Percentiles rank a stretch among this genome's conserved stretches.
Evolutionary conservation across 2,797 vertebrate genomes (phyloP).

Genomic region (Crocodylus rhombifer): DNA sequence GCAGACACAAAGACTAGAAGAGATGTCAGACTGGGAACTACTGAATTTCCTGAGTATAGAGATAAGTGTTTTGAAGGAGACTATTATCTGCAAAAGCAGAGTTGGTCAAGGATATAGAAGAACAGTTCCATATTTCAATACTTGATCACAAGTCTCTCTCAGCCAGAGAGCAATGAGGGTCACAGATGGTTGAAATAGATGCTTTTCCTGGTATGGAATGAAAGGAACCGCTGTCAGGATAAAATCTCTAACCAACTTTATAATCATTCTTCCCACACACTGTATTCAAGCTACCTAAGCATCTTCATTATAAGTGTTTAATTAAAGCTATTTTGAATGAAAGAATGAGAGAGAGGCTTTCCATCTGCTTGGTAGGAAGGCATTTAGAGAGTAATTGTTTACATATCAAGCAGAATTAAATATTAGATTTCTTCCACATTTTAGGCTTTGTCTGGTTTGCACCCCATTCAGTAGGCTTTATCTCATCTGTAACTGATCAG

Average conservation of each 20-base stretch:
- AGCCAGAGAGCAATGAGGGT: background rate
- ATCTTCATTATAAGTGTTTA: conserved; percentile 44
- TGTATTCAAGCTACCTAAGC: background rate
- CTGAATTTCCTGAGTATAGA: conserved; percentile 56
- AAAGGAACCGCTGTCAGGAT: background rate
- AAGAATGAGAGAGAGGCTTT: conserved; percentile 7
- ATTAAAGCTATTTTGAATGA: conserved; percentile 57
- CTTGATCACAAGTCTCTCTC: conserved; percentile 33
- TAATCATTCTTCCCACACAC: no score
- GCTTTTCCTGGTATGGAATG: background rate
- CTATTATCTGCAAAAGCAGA: conserved; percentile 4
- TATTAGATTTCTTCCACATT: background rate
- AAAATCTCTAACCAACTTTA: background rate
- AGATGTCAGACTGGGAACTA: conserved; percentile 48
- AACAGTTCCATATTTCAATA: conserved; percentile 19
- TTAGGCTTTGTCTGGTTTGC: background rate
- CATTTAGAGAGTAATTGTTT: background rate
- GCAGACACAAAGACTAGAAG: conserved; percentile 21
- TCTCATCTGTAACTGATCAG: background rate
- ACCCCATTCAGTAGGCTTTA: no score
- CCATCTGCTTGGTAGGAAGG: background rate
- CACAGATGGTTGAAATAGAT: conserved; percentile 22
- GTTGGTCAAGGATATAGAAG: background rate
- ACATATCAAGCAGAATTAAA: background rate
- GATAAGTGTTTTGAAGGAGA: conserved; percentile 51